Base-by-base conservation (phyloP, 2,113 vertebrate genomes). In the Phoxinus phoxinus region DNA sequence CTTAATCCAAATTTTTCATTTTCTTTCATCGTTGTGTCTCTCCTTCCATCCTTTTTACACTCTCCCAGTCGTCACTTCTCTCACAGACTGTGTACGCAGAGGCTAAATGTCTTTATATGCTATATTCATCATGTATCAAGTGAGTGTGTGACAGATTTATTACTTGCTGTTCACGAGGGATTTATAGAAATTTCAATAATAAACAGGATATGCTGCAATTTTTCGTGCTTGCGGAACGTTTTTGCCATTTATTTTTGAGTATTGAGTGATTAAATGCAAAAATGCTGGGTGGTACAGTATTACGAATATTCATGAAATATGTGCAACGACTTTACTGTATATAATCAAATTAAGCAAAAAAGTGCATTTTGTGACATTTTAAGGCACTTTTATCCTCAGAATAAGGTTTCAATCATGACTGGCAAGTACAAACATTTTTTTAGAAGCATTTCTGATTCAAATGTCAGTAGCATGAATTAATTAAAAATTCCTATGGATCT, bases 131-230 rank as follows among this genome's bases (percentile, higher is more conserved):
- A 78, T 19, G 75, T 72, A 53, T 25, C 19, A 46, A 71, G 74
- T 32, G 63, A 76, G 48, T 53, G 56, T 73, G 71, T 89, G 88
- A 77, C 69, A 78, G 86, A 87, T 86, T 80, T 78, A 86, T 86
- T 44, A 84, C 81, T 41, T 51, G 59, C 75, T 77, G 30, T 30
- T 35, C 74, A 44, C 10, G 15, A 89, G 80, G 84, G 84, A 89
- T 89, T 86, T 71, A 63, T 56, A 81, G 67, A 48, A 67, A 86
- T 84, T 81, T 51, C n/a, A 78, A 82, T 84, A 75, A 87, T 81
- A 82, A 87, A 77, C 77, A 67, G 76, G 56, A 30, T 63, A 69
- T 19, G 78, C 32, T 25, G 25, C 86, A 23, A 10, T 65, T 88
- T 84, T 61, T 78, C 8, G 32, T 35, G 75, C 76, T 51, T 37